Evolutionary conservation across 1,140 invertebrate species (phyloP), one percentile per base, ranked within the genome.

Genomic region (Zelostemma sp.): DNA sequence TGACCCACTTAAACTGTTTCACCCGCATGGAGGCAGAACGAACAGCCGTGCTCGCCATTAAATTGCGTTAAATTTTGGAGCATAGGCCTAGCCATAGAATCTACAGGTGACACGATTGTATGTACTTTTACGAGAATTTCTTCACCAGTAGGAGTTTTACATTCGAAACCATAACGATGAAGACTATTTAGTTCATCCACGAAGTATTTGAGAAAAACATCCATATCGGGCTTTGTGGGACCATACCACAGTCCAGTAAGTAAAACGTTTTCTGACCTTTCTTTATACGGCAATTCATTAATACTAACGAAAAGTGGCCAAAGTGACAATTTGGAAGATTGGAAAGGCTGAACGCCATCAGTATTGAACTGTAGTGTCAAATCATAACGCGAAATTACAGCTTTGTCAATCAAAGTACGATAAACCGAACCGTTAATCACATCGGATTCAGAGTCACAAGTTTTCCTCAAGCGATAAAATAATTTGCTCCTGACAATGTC

Each of bases 281-380:
- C 3, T 9, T 48, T 25, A n/a, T 38, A 49, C 14, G 56, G 64
- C 40, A 67, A 50, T 45, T 67, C 56, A 12, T 60, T 41, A 19
- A 58, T 48, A 17, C 41, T 38, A 5, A 49, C 41, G 33, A 50
- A 59, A 1, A 67, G 45, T 9, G 64, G 33, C 56, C 56, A 67
- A 18, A 67, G 35, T 15, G 25, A 40, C 9, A 38, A 17, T 14
- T 9, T 49, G 0, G 45, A 6, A 5, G 50, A 67, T 17, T 55
- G 33, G n/a, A 49, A 41, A 1, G 51, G 11, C 40, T 58, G 33
- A 9, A 48, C 48, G 18, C 56, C 49, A 49, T 67, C 63, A 17
- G 56, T 59, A 14, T 60, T 54, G 8, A 51, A 67, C 18, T 35
- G 35, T 9, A 54, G 40, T 49, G 56, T 46, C 2, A 67, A 55